Conservation (phyloP, 2,888 invertebrate genomes). For the Limnephilus auricula region DNA sequence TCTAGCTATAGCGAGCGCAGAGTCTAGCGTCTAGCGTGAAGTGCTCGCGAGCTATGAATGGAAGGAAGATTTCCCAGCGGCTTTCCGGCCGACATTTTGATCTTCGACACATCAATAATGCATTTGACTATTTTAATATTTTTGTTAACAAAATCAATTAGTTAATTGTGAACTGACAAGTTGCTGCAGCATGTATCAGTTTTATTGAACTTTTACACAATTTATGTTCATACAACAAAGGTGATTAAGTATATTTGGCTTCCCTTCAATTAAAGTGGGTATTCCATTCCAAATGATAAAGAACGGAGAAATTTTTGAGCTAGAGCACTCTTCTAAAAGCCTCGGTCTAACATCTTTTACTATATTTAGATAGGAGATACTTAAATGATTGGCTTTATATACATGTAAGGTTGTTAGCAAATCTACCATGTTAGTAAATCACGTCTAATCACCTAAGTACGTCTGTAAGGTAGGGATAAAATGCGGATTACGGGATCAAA, state of each 20-base stretch:
- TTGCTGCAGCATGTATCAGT: not conserved
- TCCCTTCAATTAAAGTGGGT: not conserved
- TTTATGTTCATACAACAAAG: not conserved
- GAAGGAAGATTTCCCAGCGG: not conserved
- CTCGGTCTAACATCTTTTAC: not conserved
- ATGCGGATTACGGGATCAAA: constrained; percentile 44
- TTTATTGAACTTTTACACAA: not conserved
- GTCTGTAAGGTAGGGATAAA: constrained; percentile 18
- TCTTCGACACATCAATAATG: not conserved
- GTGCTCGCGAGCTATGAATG: not conserved
- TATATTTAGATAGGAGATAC: not conserved
- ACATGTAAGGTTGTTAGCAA: not conserved
- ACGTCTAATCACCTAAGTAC: constrained; percentile 29
- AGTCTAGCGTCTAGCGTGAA: not conserved
- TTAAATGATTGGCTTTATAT: not conserved
- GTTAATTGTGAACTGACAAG: not conserved
- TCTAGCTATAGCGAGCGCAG: not conserved
- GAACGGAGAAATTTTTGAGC: not conserved
- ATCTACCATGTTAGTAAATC: constrained; percentile 5
- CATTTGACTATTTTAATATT: not conserved
- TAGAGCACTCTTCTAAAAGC: not conserved
- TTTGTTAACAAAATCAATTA: not conserved
- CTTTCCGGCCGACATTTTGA: not conserved
- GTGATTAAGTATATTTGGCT: not conserved
- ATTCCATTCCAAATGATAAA: not conserved